These are phyloP conservation scores for Cepaea nemoralis DNA, from an alignment of 1,140 invertebrate species.

Conservation along the genomic window DNA sequence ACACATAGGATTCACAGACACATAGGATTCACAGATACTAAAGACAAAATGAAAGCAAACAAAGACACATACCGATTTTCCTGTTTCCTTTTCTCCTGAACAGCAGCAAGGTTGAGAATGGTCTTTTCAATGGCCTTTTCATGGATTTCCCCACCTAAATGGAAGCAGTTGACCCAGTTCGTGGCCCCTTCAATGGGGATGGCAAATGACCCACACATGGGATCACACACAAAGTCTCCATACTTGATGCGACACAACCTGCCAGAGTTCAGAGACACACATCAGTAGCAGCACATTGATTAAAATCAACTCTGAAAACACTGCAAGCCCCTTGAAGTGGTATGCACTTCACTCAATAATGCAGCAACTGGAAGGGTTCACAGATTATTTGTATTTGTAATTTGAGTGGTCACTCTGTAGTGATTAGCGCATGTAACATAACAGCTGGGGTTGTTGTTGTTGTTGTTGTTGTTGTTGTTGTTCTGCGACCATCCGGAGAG, in stretches of 20 bases:
- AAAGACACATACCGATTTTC: conserved; percentile 39
- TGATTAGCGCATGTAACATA: too few relatives aligned
- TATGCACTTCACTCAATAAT: too few relatives aligned
- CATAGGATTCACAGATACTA: too few relatives aligned
- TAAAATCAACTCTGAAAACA: too few relatives aligned
- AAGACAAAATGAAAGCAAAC: too few relatives aligned
- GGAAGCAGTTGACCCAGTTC: conserved; percentile 69
- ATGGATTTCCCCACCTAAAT: conserved; percentile 74
- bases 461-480: too few relatives aligned
- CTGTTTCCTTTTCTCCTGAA: conserved; percentile 51
- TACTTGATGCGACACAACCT: conserved; percentile 73
- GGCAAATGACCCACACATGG: conserved; percentile 77
- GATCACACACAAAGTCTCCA: conserved; percentile 78
- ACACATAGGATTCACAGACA: too few relatives aligned
- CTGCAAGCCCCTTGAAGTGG: too few relatives aligned
- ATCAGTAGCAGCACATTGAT: not conserved
- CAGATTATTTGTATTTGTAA: not conserved
- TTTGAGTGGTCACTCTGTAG: not conserved
- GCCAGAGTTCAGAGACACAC: not conserved
- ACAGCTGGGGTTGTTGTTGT: too few relatives aligned
- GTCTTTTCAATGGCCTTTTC: conserved; percentile 71
- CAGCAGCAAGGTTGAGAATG: conserved; percentile 69
- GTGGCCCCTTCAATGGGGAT: conserved; percentile 75
- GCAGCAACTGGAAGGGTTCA: too few relatives aligned
- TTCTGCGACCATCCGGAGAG: too few relatives aligned